Evolutionary conservation across 2,113 vertebrate species (phyloP).

Genomic region (Sceloporus undulatus): DNA sequence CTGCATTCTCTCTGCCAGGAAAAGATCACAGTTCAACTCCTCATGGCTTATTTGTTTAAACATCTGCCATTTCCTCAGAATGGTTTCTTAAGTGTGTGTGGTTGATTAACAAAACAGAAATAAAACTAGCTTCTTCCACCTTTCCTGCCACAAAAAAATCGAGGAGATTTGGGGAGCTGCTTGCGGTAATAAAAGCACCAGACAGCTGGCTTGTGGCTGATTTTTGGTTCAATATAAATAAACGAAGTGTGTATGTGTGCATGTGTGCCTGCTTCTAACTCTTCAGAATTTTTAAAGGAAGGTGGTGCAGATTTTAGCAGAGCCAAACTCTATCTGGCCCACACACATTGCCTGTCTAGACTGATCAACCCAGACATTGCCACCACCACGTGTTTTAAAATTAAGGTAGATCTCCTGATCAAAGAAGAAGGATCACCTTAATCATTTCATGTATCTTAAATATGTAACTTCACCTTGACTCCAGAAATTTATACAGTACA

Average conservation of each 20-base stretch:
- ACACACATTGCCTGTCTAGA: constrained; percentile 71
- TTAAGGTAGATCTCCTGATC: constrained; percentile 72
- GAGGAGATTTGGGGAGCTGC: neutral
- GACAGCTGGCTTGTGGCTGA: constrained; percentile 39
- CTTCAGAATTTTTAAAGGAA: constrained; percentile 66
- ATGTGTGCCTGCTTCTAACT: constrained; percentile 45
- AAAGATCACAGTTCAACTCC: constrained; percentile 8
- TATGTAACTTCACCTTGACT: constrained; percentile 44
- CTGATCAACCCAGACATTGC: constrained; percentile 52
- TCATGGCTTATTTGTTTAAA: constrained; percentile 18
- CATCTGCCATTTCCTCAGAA: constrained; percentile 22
- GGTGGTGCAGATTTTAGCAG: constrained; percentile 49
- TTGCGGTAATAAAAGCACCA: constrained; percentile 22
- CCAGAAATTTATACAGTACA: constrained; percentile 44
- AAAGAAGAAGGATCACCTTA: constrained; percentile 58
- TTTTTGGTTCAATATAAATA: constrained; percentile 59
- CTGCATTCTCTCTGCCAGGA: constrained; percentile 18
- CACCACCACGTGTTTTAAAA: constrained; percentile 68
- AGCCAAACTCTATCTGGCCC: constrained; percentile 73
- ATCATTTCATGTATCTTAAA: constrained; percentile 58
- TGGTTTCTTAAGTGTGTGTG: constrained; percentile 25
- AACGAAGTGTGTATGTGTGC: neutral
- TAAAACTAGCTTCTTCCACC: neutral
- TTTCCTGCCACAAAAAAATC: constrained; percentile 23
- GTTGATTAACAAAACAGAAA: constrained; percentile 25